A percentile compares a stretch with the other conserved stretches of the same genome.
Conservation (phyloP, 2,888 invertebrate species). For the Aporophyla nigra region DNA sequence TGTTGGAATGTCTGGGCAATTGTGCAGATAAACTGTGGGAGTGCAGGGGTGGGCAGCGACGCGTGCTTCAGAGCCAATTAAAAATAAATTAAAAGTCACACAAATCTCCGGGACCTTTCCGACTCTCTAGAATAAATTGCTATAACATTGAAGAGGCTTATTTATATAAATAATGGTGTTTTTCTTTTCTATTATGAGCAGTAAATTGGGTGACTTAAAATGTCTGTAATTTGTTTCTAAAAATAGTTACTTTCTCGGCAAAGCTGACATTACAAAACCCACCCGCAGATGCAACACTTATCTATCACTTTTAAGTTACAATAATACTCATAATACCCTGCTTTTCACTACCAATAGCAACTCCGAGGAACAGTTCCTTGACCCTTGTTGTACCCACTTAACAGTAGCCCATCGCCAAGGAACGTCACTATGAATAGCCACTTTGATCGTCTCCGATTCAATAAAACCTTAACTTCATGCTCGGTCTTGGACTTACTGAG, state of each 20-base stretch:
- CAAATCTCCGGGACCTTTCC: conserved; percentile 40
- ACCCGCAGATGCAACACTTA: background rate
- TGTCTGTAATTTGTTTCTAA: background rate
- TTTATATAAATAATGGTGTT: conserved; percentile 38
- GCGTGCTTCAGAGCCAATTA: conserved; percentile 53
- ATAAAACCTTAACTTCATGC: conserved; percentile 19
- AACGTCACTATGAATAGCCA: background rate
- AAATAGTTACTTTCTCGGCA: background rate
- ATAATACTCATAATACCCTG: background rate
- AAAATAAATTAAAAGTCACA: conserved; percentile 63
- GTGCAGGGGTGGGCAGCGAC: conserved; percentile 36
- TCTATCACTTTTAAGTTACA: background rate
- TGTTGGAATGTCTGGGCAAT: conserved; percentile 29
- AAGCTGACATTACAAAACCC: background rate
- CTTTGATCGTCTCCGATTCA: conserved; percentile 27
- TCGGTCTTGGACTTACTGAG: conserved; percentile 15
- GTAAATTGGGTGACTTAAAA: background rate
- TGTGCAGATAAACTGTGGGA: conserved; percentile 43
- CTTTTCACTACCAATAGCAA: background rate
- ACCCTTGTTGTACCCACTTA: background rate
- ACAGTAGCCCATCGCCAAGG: background rate
- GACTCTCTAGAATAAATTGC: conserved; percentile 41
- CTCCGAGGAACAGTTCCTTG: background rate
- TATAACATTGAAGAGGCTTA: conserved; percentile 33
- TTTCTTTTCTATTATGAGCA: conserved; percentile 20